Conservation (phyloP, 2,113 vertebrate genomes). For the Malurus cyaneus region DNA sequence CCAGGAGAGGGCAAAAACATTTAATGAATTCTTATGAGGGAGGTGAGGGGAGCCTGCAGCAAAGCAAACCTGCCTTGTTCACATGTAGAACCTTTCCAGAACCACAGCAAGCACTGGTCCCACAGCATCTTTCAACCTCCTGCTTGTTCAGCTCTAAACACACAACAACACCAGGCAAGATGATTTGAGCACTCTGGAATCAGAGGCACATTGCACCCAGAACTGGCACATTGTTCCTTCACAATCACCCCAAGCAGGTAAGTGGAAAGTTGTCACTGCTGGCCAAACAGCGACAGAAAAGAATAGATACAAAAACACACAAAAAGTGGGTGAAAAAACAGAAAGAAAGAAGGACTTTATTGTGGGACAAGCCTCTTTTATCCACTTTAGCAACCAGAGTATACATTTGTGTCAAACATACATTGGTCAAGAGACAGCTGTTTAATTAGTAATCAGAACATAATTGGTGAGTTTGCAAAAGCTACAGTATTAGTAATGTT, state of each 20-base stretch:
- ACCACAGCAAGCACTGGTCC: not conserved
- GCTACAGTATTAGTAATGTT: too few relatives aligned
- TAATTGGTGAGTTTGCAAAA: too few relatives aligned
- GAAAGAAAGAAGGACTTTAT: too few relatives aligned
- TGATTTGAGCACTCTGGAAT: rapidly evolving
- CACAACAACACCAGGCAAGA: not conserved
- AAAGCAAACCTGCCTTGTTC: not conserved
- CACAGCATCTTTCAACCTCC: not conserved
- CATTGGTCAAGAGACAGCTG: too few relatives aligned
- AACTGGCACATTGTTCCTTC: not conserved
- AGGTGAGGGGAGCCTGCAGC: not conserved
- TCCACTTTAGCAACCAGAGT: too few relatives aligned
- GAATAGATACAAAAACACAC: too few relatives aligned
- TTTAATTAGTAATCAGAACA: too few relatives aligned
- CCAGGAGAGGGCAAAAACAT: not conserved
- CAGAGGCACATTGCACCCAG: not conserved
- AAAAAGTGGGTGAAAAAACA: too few relatives aligned
- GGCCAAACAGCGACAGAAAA: too few relatives aligned
- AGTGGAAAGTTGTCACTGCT: not conserved
- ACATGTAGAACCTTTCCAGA: not conserved
- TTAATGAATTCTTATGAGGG: not conserved
- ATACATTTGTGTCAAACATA: too few relatives aligned
- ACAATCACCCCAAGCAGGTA: rapidly evolving
- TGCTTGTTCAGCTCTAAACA: not conserved
- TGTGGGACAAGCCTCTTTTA: too few relatives aligned